Conservation (phyloP, 2,113 vertebrate species). For the Phyllopteryx taeniolatus region DNA sequence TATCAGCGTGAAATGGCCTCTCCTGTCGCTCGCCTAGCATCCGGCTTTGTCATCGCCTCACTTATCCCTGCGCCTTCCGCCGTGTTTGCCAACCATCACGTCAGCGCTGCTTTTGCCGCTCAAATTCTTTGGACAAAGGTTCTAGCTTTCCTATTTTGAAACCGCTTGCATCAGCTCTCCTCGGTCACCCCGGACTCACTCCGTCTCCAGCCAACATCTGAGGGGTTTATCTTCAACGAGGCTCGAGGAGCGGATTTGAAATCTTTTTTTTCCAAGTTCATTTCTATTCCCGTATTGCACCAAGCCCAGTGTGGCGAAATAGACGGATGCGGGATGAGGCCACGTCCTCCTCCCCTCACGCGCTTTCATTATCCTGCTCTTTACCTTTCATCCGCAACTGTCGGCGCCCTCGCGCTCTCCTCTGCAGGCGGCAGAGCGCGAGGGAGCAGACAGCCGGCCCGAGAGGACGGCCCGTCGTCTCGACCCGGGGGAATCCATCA, state of each 20-base stretch:
- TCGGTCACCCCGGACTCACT: background rate
- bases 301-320: slow-evolving; percentile 4
- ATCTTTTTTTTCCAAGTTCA: background rate
- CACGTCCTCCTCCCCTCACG: background rate
- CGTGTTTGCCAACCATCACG: slow-evolving; percentile 15
- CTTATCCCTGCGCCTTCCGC: background rate
- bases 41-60: slow-evolving; percentile 26
- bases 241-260: slow-evolving; percentile 10
- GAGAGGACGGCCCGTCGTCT: slow-evolving; percentile 17
- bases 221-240: slow-evolving; percentile 1
- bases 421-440: slow-evolving; percentile 37
- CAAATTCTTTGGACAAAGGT: background rate
- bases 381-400: background rate
- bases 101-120: background rate
- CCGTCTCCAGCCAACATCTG: slow-evolving; percentile 1
- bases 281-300: background rate
- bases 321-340: slow-evolving; percentile 8
- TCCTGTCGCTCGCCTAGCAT: slow-evolving; percentile 8
- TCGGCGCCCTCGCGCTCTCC: slow-evolving; percentile 1
- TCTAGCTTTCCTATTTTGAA: background rate
- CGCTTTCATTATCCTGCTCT: slow-evolving; percentile 7
- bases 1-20: slow-evolving; percentile 4
- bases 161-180: background rate
- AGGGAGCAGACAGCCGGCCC: slow-evolving; percentile 45
- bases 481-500: slow-evolving; percentile 54